These are phyloP conservation scores for Eriosoma lanigerum DNA, from an alignment of 1,140 invertebrate species.

Conservation along the genomic window DNA sequence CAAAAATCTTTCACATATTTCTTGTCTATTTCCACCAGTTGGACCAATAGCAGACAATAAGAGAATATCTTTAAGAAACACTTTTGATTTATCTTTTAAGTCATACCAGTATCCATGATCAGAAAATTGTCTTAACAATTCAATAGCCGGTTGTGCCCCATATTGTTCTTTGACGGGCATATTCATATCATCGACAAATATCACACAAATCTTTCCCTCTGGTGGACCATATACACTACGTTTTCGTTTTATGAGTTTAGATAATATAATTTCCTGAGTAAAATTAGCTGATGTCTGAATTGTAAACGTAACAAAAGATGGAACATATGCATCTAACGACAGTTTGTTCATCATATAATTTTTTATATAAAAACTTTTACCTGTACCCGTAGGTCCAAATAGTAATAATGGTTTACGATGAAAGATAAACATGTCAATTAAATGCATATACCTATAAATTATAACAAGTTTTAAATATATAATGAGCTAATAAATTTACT, in stretches of 20 bases:
- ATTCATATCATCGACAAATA: constrained; percentile 92
- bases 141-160: constrained; percentile 87
- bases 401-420: constrained; percentile 73
- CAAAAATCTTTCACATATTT: constrained; percentile 79
- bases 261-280: constrained; percentile 79
- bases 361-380: constrained; percentile 88
- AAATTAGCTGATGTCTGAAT: constrained; percentile 83
- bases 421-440: constrained; percentile 70
- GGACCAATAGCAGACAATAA: constrained; percentile 83
- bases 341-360: constrained; percentile 81
- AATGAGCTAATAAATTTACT: neutral
- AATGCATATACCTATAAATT: constrained; percentile 59
- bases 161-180: constrained; percentile 86
- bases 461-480: neutral
- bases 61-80: constrained; percentile 76
- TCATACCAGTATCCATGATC: constrained; percentile 85
- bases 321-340: constrained; percentile 71
- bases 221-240: constrained; percentile 77
- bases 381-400: constrained; percentile 88
- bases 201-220: constrained; percentile 71
- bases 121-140: constrained; percentile 83
- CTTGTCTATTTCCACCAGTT: constrained; percentile 82
- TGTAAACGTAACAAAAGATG: constrained; percentile 85
- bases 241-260: constrained; percentile 71
- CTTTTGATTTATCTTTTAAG: constrained; percentile 75